These are phyloP conservation scores for Acrocephalus kingi DNA, from an alignment of 2,113 vertebrate species.

Conservation along the genomic window DNA sequence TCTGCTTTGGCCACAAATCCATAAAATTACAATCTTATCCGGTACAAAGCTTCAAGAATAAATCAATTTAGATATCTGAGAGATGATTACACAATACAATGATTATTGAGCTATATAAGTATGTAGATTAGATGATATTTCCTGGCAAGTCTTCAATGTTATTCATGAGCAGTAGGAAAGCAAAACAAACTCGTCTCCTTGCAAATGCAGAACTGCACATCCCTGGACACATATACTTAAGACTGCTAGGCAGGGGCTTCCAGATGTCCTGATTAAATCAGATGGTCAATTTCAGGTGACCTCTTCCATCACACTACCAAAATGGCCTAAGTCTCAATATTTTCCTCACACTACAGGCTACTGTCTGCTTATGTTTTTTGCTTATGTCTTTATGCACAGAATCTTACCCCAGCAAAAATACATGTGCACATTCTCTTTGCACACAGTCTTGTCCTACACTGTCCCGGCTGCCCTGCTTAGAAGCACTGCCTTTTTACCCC, in stretches of 20 bases:
- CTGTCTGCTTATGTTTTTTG: background rate
- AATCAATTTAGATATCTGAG: background rate
- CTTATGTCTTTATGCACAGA: background rate
- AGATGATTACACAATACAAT: background rate
- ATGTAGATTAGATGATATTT: slow-evolving; percentile 8
- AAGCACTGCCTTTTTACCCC: background rate
- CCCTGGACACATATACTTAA: fast-evolving
- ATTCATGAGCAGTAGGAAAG: background rate
- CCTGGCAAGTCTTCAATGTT: background rate
- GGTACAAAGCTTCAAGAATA: slow-evolving; percentile 10
- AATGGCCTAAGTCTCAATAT: background rate
- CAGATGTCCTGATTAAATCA: background rate
- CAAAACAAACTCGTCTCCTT: background rate
- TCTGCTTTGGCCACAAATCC: slow-evolving; percentile 6
- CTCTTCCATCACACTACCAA: background rate
- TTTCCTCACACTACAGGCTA: background rate
- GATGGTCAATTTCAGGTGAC: background rate
- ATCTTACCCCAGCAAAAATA: background rate
- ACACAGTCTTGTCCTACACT: background rate
- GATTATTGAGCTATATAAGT: background rate
- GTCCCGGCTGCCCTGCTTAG: background rate
- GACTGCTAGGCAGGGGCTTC: background rate
- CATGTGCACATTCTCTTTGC: fast-evolving
- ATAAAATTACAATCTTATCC: background rate
- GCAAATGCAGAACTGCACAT: background rate